These are phyloP conservation scores for Osmerus mordax DNA, from an alignment of 2,113 vertebrate genomes.

Conservation along the genomic window DNA sequence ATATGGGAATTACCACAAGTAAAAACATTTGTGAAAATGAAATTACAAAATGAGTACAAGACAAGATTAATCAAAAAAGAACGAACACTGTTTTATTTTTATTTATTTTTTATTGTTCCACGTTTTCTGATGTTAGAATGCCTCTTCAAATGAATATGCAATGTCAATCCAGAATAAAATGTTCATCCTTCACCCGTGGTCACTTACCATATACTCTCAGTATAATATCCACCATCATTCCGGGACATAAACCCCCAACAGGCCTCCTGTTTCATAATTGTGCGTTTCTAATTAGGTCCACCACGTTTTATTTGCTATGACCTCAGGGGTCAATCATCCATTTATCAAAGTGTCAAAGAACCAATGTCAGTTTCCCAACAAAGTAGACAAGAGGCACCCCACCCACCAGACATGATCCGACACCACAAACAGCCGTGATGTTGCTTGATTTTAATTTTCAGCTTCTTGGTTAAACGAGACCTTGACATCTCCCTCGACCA, in stretches of 20 bases:
- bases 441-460: conserved; percentile 7
- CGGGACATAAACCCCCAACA: too few species aligned
- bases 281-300: conserved; percentile 81
- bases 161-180: not conserved
- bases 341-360: conserved; percentile 78
- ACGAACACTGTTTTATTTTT: too few species aligned
- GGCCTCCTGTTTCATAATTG: conserved; percentile 58
- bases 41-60: too few species aligned
- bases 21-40: too few species aligned
- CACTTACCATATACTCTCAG: not conserved
- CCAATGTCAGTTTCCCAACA: conserved; percentile 70
- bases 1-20: too few species aligned
- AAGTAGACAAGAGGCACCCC: conserved; percentile 65
- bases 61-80: too few species aligned
- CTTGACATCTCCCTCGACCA: not conserved
- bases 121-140: too few species aligned
- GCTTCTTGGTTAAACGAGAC: not conserved
- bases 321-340: conserved; percentile 84
- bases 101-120: too few species aligned
- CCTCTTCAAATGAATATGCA: too few species aligned
- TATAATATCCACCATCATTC: too few species aligned
- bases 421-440: not conserved
- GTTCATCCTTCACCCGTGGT: not conserved
- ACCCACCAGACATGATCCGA: not conserved
- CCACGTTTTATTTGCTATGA: conserved; percentile 80